Evolutionary conservation across 2,888 invertebrate species (phyloP), one percentile per base, ranked within the genome.

Genomic region (Leptogaster cylindrica): DNA sequence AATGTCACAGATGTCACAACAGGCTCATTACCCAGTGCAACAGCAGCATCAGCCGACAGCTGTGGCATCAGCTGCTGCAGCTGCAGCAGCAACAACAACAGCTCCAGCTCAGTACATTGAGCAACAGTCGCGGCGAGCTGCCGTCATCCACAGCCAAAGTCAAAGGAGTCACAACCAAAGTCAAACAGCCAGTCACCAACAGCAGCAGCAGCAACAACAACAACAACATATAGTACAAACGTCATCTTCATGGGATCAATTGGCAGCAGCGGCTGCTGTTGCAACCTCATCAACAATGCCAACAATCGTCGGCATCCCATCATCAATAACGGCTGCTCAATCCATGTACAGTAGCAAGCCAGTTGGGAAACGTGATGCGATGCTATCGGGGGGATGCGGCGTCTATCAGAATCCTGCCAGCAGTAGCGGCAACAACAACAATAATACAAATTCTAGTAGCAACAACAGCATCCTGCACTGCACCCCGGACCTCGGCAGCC

Each of bases 311-410:
- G 71, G 69, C 8, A 36, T 70, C 6, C 68, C 67, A 48, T 41
- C 69, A 52, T 66, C 36, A 6, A 65, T 65, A 27, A 50, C 65
- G 12, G 65, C 36, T 2, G 65, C 36, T 2, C 65, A 65, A 39
- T 65, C 65, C 25, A 72, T 72, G 71, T 72, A 71, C 58, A n/a
- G n/a, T n/a, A 71, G 72, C 44, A 73, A 72, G 66, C 73, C 73
- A 23, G 75, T 77, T 39, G 79, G 80, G 67, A 82, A 81, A 69
- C 77, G 78, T 63, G 83, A 81, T 72, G 79, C 82, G 23, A 78
- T 83, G 77, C 79, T 82, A 68, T 80, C 83, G 48, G 82, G 81
- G 63, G 82, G 77, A 75, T 69, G 76, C 75, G 75, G 39, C 1
- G 66, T 68, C 33, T 61, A 68, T 20, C 51, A 51, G 44, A 25